Base-by-base conservation (phyloP, 1,140 invertebrate genomes). In the Lepidotrigona ventralis region DNA sequence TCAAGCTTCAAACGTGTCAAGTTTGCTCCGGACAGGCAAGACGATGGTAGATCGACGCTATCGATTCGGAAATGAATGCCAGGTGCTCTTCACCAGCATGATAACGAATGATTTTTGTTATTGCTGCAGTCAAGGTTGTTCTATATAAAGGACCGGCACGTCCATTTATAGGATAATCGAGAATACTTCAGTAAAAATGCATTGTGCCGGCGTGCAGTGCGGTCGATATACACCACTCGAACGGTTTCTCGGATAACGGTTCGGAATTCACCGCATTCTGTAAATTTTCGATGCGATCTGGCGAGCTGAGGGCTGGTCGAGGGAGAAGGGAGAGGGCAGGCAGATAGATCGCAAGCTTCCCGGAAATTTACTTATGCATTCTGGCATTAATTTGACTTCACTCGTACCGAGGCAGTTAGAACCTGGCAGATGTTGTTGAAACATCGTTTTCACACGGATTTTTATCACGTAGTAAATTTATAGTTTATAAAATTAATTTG, bases 91-190 rank as follows among this genome's bases (percentile, higher is more conserved):
- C 5, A 33, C 39, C 0, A 12, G 4, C 46, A 63, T 23, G 39
- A n/a, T n/a, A 26, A 53, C 1, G 56, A 71, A 63, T 21, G 9
- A 51, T 46, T 46, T 46, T 46, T 46, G 39, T 46, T 46, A 46
- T 80, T 14, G 17, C 5, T 0, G 17, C 3, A 63, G 54, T 51
- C 78, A 80, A 86, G 77, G 85, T 84, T 79, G 29, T 17, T 54
- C 73, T 86, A 86, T 80, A 80, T 76, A 84, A 85, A 83, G 84
- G 23, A 71, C 11, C 15, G 26, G 69, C 23, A 15, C 60, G 72
- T 84, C 79, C 77, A 78, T 88, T 88, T 86, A 86, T 88, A 88
- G 83, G 77, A 80, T 79, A 81, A 88, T 82, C 75, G 76, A 33
- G 29, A 81, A 82, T 81, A 14, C 76, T 78, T 53, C 39, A 70